phyloP scores from a whole-genome alignment of 2,888 invertebrate genomes.

The Camptogramma bilineatum region DNA sequence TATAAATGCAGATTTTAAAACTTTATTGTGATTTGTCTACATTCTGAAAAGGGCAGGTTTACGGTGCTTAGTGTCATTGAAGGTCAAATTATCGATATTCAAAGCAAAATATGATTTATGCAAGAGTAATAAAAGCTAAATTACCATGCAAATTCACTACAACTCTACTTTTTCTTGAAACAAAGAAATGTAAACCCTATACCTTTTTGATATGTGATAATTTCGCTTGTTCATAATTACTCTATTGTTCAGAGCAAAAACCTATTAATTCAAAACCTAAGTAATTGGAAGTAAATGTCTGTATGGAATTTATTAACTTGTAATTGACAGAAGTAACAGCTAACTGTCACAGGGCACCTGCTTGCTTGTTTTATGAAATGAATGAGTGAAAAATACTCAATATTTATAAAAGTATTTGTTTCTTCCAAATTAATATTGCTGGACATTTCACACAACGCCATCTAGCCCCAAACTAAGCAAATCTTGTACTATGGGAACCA shows the following conservation, averaged over 20 bases:
- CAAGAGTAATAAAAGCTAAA: conserved; percentile 7
- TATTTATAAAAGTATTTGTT: conserved; percentile 19
- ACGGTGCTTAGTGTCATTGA: conserved; percentile 13
- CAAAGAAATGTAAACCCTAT: conserved; percentile 22
- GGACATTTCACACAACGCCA: too few species aligned
- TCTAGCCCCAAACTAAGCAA: too few species aligned
- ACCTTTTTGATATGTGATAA: conserved; percentile 11
- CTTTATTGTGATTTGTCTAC: conserved; percentile 21
- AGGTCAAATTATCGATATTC: conserved; percentile 9
- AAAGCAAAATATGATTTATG: conserved; percentile 12
- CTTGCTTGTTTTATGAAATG: conserved; percentile 22
- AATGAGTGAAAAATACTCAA: conserved; percentile 29
- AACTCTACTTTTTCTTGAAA: conserved; percentile 5
- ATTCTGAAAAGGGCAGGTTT: conserved; percentile 1
- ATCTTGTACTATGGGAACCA: too few species aligned
- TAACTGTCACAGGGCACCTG: conserved; percentile 31
- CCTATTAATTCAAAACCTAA: conserved; percentile 30
- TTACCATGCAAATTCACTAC: not conserved
- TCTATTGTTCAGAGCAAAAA: conserved; percentile 28
- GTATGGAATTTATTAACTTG: conserved; percentile 29
- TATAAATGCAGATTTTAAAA: conserved; percentile 18
- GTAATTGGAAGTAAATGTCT: conserved; percentile 30
- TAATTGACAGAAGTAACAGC: conserved; percentile 34
- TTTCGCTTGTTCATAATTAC: conserved; percentile 25
- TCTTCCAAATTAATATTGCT: too few species aligned